Conservation (phyloP, 2,797 vertebrate genomes). For the Neoniphon sammara region DNA sequence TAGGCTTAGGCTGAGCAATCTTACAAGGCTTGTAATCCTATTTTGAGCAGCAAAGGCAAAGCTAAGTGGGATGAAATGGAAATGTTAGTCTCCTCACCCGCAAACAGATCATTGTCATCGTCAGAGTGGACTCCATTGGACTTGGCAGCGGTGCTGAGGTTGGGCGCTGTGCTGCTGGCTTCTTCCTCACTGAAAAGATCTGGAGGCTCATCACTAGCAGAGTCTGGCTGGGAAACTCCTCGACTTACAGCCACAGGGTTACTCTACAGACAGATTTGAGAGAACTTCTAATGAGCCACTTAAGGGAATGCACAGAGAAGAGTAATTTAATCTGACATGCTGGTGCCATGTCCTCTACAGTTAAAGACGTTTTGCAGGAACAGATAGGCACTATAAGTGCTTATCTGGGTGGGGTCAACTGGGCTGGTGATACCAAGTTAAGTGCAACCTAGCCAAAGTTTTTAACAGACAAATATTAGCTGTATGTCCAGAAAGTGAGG, state of each 20-base stretch:
- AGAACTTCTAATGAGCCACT: background rate
- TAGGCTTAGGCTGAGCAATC: background rate
- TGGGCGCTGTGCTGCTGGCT: conserved; percentile 26
- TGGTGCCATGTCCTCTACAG: background rate
- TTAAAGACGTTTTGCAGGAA: background rate
- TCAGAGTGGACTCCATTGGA: conserved; percentile 90
- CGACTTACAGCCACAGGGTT: conserved; percentile 67
- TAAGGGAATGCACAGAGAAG: too few species aligned
- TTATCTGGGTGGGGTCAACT: conserved; percentile 10
- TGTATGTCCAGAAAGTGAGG: background rate
- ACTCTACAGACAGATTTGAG: conserved; percentile 59
- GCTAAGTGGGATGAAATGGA: background rate
- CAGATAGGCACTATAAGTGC: conserved; percentile 9
- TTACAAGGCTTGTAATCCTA: background rate
- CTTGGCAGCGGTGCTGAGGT: conserved; percentile 51
- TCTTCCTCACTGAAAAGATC: conserved; percentile 78
- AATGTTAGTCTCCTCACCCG: conserved; percentile 77
- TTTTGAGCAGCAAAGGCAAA: background rate
- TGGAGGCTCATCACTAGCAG: conserved; percentile 41
- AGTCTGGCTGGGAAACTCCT: conserved; percentile 68
- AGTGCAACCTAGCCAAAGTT: background rate
- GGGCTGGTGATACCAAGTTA: background rate
- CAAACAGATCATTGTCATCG: conserved; percentile 92
- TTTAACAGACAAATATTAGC: background rate
- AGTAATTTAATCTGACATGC: background rate